Evolutionary conservation across 2,888 invertebrate species (phyloP), one percentile per base, ranked within the genome.

Genomic region (Zaprionus lineosus): DNA sequence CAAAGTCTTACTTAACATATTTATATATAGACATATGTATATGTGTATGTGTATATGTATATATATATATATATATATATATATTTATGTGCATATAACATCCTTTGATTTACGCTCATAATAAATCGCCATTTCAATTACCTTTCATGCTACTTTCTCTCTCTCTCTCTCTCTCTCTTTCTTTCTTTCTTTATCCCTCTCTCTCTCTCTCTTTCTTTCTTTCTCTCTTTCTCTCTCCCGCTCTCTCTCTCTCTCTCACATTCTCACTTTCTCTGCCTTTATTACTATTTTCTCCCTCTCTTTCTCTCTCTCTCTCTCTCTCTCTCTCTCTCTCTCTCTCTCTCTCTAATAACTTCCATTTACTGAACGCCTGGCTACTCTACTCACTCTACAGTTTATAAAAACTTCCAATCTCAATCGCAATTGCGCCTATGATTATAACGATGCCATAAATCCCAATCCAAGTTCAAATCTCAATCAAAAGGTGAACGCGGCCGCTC

Each of bases 391-490:
- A 55, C 87, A 87, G 87, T 87, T 87, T 70, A 86, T 87, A 62
- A 87, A 86, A 86, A 75, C 84, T 68, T 84, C 88, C 59, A 88
- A 86, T 84, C 67, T 87, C 56, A 88, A 84, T 78, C 87, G 88
- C 79, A 88, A 86, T 81, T 71, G 83, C 71, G 84, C 62, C 73
- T 86, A 82, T 84, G 87, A 87, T 59, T 76, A 76, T 77, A 85
- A 74, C 70, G 82, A 82, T 73, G 76, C 72, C 58, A 74, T 58
- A 66, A 74, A 68, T 69, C 57, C 83, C 62, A 83, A 78, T 71
- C 65, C 66, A 59, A 78, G 66, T 63, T 72, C 73, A 63, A 81
- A 74, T 76, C 79, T 63, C 40, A 78, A 67, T 83, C 84, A 76
- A 68, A 78, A 81, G 51, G 56, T 57, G 47, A 83, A 79, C 57